phyloP scores from a whole-genome alignment of 92 coral and sea anemone genomes.

The Pocillopora grandis region DNA sequence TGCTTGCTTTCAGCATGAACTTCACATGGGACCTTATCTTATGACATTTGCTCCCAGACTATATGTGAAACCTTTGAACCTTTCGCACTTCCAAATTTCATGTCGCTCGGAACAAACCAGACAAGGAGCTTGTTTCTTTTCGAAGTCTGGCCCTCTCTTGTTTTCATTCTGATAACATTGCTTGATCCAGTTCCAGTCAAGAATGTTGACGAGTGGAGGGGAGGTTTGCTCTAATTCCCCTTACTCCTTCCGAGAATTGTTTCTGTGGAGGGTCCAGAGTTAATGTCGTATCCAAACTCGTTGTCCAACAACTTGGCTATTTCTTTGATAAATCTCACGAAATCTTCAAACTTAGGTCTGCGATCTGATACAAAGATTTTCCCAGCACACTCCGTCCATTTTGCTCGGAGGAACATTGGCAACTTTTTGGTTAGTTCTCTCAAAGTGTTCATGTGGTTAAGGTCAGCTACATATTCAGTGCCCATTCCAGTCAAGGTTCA shows the following conservation, averaged over 20 bases:
- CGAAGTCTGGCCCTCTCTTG: neutral
- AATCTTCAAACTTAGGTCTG: slow-evolving; percentile 62
- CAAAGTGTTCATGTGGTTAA: slow-evolving; percentile 67
- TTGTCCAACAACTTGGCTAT: slow-evolving; percentile 69
- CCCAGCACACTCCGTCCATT: slow-evolving; percentile 81
- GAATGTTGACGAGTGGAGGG: neutral
- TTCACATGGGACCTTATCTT: too few species aligned
- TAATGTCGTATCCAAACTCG: slow-evolving; percentile 59
- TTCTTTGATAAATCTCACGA: slow-evolving; percentile 52
- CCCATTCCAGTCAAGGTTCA: slow-evolving; percentile 74
- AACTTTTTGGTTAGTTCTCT: slow-evolving; percentile 50
- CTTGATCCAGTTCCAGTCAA: neutral
- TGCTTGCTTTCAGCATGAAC: too few species aligned
- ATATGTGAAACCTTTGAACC: slow-evolving; percentile 42
- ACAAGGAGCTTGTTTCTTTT: slow-evolving; percentile 18
- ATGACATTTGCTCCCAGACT: too few species aligned
- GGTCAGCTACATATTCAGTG: slow-evolving; percentile 48
- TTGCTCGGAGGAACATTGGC: slow-evolving; percentile 62
- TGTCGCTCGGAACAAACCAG: slow-evolving; percentile 49
- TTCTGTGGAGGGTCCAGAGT: neutral
- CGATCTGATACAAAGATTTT: slow-evolving; percentile 54
- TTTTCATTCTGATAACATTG: neutral
- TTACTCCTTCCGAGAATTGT: neutral
- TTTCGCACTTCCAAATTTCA: slow-evolving; percentile 71
- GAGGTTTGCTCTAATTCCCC: neutral